These are phyloP conservation scores for Entomyzon cyanotis DNA, from an alignment of 2,113 vertebrate genomes.

Conservation along the genomic window DNA sequence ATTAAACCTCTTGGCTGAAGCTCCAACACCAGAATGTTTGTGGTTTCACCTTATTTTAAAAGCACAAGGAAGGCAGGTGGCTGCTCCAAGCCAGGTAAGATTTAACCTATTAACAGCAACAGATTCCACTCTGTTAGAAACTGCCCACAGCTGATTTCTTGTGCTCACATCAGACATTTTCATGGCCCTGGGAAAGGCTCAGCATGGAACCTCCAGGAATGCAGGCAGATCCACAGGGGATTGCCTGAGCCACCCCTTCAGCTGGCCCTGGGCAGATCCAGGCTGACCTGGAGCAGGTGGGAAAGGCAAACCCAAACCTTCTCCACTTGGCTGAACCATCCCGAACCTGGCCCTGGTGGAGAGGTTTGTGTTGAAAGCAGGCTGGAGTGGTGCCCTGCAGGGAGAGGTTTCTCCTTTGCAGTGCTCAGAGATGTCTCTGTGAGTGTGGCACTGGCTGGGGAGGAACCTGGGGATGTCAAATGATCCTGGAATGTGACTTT, in stretches of 20 bases:
- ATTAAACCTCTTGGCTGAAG: neutral
- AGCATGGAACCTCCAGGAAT: neutral
- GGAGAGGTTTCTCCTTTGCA: neutral
- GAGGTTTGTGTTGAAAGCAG: neutral
- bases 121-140: neutral
- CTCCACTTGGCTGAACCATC: neutral
- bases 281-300: neutral
- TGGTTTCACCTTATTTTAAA: neutral
- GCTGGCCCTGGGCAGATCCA: neutral
- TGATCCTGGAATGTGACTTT: neutral
- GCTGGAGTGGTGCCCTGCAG: neutral
- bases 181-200: neutral
- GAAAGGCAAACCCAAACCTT: neutral
- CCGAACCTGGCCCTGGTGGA: neutral
- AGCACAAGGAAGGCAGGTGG: neutral
- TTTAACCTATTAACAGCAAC: neutral
- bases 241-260: neutral
- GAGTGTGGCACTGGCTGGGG: accelerated
- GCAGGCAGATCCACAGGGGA: neutral
- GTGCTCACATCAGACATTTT: neutral
- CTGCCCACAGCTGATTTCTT: neutral
- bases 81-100: neutral
- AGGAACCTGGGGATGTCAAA: neutral
- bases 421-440: neutral
- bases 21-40: accelerated